These are phyloP conservation scores for Euplexia lucipara DNA, from an alignment of 2,888 invertebrate genomes.

Conservation along the genomic window DNA sequence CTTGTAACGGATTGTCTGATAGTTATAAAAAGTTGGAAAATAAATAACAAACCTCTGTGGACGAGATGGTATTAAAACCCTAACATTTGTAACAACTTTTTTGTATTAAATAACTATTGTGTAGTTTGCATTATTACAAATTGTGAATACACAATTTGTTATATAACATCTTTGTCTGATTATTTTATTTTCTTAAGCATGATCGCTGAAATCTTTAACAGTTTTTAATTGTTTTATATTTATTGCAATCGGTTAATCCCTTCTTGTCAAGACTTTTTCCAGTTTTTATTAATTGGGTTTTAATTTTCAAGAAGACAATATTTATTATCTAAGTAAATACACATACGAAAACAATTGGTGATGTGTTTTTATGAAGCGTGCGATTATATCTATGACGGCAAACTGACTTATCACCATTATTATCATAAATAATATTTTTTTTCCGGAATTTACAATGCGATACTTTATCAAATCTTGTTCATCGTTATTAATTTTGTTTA, in stretches of 20 bases:
- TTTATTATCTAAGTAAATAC: background rate
- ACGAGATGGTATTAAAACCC: conserved; percentile 37
- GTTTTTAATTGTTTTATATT: background rate
- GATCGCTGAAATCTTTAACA: background rate
- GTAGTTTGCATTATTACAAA: background rate
- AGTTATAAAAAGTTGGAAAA: conserved; percentile 53
- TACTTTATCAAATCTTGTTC: conserved; percentile 43
- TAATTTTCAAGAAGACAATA: background rate
- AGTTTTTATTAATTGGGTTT: background rate
- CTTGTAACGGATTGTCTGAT: conserved; percentile 57
- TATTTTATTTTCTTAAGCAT: conserved; percentile 1
- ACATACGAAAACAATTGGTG: background rate
- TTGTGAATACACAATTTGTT: conserved; percentile 1
- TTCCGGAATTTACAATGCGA: conserved; percentile 22
- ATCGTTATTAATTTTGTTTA: conserved; percentile 44
- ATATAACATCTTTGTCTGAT: conserved; percentile 3
- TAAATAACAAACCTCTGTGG: conserved; percentile 40
- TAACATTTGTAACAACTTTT: conserved; percentile 35
- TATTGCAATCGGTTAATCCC: conserved; percentile 13
- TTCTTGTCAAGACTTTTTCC: background rate
- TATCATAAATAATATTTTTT: conserved; percentile 37
- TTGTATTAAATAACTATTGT: conserved; percentile 9
- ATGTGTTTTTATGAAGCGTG: conserved; percentile 1
- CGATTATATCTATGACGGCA: conserved; percentile 31
- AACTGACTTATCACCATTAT: conserved; percentile 20